Percentiles rank a stretch among this genome's conserved stretches.
phyloP scores from a whole-genome alignment of 37 sponge, comb jelly and placozoan species.

The Spongilla lacustris region DNA sequence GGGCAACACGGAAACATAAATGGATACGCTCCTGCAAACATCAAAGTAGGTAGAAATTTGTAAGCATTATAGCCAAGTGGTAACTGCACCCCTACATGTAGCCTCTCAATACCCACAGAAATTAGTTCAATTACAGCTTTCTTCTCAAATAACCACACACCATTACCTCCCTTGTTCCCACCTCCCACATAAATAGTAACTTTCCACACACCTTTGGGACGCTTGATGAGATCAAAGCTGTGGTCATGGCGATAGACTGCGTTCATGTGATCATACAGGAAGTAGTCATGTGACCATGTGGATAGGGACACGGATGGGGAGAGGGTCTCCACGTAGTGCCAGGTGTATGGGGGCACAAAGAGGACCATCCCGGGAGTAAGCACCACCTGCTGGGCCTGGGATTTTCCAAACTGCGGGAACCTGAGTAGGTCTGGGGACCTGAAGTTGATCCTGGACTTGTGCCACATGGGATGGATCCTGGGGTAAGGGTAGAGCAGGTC shows the following conservation, averaged over 20 bases:
- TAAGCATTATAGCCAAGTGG: too few species aligned
- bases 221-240: constrained; percentile 86
- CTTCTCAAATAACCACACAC: too few species aligned
- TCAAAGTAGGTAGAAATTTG: too few species aligned
- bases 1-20: too few species aligned
- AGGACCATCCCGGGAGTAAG: constrained; percentile 86
- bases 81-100: too few species aligned
- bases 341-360: constrained; percentile 88
- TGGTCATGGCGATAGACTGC: constrained; percentile 89
- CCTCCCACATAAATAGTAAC: neutral
- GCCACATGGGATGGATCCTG: constrained; percentile 93
- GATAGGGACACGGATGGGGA: constrained; percentile 88
- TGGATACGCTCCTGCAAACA: too few species aligned
- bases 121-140: too few species aligned
- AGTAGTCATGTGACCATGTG: constrained; percentile 94
- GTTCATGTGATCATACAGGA: constrained; percentile 90
- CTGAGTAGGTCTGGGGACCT: constrained; percentile 40
- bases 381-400: constrained; percentile 70
- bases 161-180: too few species aligned
- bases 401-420: constrained; percentile 68
- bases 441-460: constrained; percentile 86
- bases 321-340: constrained; percentile 93
- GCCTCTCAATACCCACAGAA: too few species aligned
- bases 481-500: constrained; percentile 83
- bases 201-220: constrained; percentile 57